Base-by-base conservation (phyloP, 2,113 vertebrate species). In the Lophius piscatorius region DNA sequence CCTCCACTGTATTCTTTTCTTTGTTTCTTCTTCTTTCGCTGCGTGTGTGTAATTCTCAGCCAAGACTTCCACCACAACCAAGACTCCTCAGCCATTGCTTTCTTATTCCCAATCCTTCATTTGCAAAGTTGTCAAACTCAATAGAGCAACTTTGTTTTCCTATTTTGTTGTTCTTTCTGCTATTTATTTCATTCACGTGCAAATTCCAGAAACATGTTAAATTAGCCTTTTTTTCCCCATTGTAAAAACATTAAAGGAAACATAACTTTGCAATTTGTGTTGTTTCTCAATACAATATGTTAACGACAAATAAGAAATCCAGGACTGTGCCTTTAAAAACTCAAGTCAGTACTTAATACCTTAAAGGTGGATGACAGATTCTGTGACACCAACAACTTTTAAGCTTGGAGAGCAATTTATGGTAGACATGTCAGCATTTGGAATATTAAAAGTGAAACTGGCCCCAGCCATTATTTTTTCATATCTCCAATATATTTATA, bases 241-340 rank as follows among this genome's bases (percentile, higher is more conserved):
- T 89, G 86, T 88, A 85, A 84, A 61, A 80, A 72, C 63, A 91
- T 91, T 92, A 91, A 91, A 91, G n/a, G 86, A 82, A 83, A 68
- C 77, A 76, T 80, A 81, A 89, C 61, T 82, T 83, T 89, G 81
- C 74, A 60, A 71, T 77, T 83, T 87, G 87, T 91, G 84, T 88
- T 85, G 80, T 91, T 86, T 88, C 55, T 90, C 76, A 75, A 65
- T 90, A 73, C 63, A 60, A 46, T 57, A 69, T 73, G 50, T 61
- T 46, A 50, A 48, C 57, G 54, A 34, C 36, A 63, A 70, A 66
- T 29, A 29, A 49, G n/a, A n/a, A 41, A 38, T 21, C 17, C 49
- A 61, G 21, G 10, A 3, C 26, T 28, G 26, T 28, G 9, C 26
- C 9, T 28, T 8, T 28, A 28, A 28, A n/a, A n/a, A 14, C 21